These are phyloP conservation scores for Gonioctena quinquepunctata DNA, from an alignment of 1,140 invertebrate species.

Conservation along the genomic window DNA sequence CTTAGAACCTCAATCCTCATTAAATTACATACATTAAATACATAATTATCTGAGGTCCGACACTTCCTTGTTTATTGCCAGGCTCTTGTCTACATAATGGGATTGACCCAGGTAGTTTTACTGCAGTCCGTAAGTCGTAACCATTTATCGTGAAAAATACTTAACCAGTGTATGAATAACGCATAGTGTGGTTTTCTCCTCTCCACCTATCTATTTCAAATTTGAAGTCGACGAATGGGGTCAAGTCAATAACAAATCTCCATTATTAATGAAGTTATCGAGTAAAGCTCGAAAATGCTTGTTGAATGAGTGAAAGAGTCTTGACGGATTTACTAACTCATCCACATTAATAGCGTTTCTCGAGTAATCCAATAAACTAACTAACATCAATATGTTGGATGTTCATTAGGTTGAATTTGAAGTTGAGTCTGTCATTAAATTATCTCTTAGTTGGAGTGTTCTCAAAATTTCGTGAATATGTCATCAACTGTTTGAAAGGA, in stretches of 20 bases:
- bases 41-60: too few relatives aligned
- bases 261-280: background rate
- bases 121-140: too few relatives aligned
- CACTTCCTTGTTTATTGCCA: too few relatives aligned
- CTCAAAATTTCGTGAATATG: background rate
- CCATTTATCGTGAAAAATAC: too few relatives aligned
- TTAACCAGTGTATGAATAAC: too few relatives aligned
- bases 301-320: background rate
- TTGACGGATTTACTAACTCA: background rate
- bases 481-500: background rate
- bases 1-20: too few relatives aligned
- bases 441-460: background rate
- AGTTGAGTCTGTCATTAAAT: background rate
- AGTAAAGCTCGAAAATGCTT: background rate
- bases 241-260: background rate
- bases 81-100: too few relatives aligned
- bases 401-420: background rate
- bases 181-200: too few relatives aligned
- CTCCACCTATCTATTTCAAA: too few relatives aligned
- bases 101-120: too few relatives aligned
- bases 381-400: background rate
- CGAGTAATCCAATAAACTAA: background rate
- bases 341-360: background rate
- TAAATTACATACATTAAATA: too few relatives aligned
- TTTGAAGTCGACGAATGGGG: background rate